phyloP scores from a whole-genome alignment of 2,113 vertebrate genomes.

The Alethe castanea region DNA sequence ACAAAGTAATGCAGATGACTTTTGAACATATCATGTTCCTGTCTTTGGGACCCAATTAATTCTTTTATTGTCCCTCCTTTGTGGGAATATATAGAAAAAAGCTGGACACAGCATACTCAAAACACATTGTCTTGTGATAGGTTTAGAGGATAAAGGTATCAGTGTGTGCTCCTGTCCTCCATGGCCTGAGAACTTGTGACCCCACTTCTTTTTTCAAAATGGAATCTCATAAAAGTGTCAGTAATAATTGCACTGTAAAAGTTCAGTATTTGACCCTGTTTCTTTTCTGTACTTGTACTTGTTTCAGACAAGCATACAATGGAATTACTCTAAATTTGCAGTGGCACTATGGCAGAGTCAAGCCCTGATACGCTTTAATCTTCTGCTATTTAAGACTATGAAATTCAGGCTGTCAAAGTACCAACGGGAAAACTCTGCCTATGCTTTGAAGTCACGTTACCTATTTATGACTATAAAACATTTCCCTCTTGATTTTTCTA shows the following conservation, averaged over 20 bases:
- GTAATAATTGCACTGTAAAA: neutral
- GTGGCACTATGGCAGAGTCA: conserved; percentile 32
- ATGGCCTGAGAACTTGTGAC: neutral
- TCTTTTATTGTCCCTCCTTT: neutral
- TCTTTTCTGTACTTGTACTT: neutral
- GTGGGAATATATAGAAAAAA: neutral
- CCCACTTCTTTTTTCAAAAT: neutral
- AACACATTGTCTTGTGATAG: neutral
- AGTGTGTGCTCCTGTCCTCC: neutral
- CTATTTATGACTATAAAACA: conserved; percentile 63
- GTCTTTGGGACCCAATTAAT: neutral
- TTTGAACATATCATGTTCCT: neutral
- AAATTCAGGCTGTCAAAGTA: conserved; percentile 70
- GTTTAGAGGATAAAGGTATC: neutral
- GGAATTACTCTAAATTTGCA: conserved; percentile 26
- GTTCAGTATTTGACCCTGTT: neutral
- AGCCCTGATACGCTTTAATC: conserved; percentile 54
- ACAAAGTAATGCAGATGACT: conserved; percentile 10
- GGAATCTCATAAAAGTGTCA: neutral
- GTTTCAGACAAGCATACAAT: conserved; percentile 21
- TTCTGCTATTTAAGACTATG: conserved; percentile 46
- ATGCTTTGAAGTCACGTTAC: conserved; percentile 64
- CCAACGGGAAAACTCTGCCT: conserved; percentile 55
- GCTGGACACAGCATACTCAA: neutral
- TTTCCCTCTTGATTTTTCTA: conserved; percentile 49